Conservation (phyloP, 2,113 vertebrate genomes). For the Phaetusa simplex region DNA sequence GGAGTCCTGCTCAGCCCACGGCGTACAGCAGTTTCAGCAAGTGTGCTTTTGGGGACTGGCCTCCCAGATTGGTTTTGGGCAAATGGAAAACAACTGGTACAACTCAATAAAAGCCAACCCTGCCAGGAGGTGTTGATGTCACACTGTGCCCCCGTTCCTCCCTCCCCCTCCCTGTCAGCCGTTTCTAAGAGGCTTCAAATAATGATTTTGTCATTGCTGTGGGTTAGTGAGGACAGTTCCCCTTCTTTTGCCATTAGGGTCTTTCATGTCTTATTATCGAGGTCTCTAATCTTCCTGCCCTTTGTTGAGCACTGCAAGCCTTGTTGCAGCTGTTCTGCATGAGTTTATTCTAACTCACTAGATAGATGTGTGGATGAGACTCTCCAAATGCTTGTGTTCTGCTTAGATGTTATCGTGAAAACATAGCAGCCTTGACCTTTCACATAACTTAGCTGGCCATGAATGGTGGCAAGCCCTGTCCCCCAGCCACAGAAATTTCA, state of each 20-base stretch:
- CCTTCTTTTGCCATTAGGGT: background rate
- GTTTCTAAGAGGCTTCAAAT: conserved; percentile 1
- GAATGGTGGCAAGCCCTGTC: conserved; percentile 55
- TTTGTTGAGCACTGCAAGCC: conserved; percentile 48
- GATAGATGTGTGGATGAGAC: conserved; percentile 48
- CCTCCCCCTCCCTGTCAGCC: background rate
- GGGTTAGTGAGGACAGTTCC: background rate
- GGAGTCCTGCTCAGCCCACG: background rate
- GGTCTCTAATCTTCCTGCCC: conserved; percentile 58
- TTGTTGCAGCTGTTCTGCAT: conserved; percentile 53
- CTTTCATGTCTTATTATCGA: conserved; percentile 51
- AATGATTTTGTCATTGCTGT: background rate
- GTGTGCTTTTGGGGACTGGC: background rate
- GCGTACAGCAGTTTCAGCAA: background rate
- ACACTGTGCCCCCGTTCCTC: background rate
- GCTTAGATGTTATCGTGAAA: conserved; percentile 58
- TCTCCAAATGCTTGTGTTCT: conserved; percentile 56
- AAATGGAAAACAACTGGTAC: conserved; percentile 42
- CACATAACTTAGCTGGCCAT: conserved; percentile 39
- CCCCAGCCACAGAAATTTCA: conserved; percentile 48
- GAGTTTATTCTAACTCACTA: conserved; percentile 55
- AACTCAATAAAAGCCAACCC: background rate
- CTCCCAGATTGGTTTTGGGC: conserved; percentile 32
- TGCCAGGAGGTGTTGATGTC: conserved; percentile 9
- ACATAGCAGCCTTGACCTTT: conserved; percentile 67